Evolutionary conservation across 2,888 invertebrate genomes (phyloP).

Genomic region (Loripinus fragilis): DNA sequence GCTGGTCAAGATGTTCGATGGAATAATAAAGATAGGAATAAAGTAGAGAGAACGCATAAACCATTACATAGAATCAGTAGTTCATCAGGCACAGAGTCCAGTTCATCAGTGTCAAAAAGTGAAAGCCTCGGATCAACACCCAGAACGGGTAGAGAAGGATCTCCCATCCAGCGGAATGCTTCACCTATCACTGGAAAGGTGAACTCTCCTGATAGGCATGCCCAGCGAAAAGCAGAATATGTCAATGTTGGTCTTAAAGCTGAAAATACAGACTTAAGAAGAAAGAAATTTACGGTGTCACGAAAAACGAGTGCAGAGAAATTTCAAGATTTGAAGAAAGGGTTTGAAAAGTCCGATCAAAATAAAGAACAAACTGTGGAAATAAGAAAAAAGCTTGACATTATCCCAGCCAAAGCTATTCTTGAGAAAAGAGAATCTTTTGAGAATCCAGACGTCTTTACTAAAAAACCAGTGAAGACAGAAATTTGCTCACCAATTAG

Average conservation of each 20-base stretch:
- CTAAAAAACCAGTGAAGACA: slow-evolving; percentile 30
- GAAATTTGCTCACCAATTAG: slow-evolving; percentile 49
- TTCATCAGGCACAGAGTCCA: slow-evolving; percentile 53
- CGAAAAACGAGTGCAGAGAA: slow-evolving; percentile 46
- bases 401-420: slow-evolving; percentile 19
- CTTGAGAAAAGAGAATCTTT: slow-evolving; percentile 56
- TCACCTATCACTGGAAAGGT: neutral
- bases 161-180: slow-evolving; percentile 33
- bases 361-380: neutral
- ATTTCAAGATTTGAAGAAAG: slow-evolving; percentile 56
- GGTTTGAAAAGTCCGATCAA: slow-evolving; percentile 40
- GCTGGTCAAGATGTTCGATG: neutral
- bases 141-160: slow-evolving; percentile 31
- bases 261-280: slow-evolving; percentile 12
- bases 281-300: slow-evolving; percentile 40
- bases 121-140: slow-evolving; percentile 28
- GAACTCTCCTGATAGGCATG: neutral
- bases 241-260: neutral
- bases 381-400: neutral
- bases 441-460: slow-evolving; percentile 46
- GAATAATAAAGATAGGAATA: neutral
- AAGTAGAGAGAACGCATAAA: neutral
- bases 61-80: slow-evolving; percentile 28
- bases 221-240: neutral
- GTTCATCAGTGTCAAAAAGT: slow-evolving; percentile 38